Base-by-base conservation (phyloP, 2,797 vertebrate species). In the Macroramphosus scolopax region DNA sequence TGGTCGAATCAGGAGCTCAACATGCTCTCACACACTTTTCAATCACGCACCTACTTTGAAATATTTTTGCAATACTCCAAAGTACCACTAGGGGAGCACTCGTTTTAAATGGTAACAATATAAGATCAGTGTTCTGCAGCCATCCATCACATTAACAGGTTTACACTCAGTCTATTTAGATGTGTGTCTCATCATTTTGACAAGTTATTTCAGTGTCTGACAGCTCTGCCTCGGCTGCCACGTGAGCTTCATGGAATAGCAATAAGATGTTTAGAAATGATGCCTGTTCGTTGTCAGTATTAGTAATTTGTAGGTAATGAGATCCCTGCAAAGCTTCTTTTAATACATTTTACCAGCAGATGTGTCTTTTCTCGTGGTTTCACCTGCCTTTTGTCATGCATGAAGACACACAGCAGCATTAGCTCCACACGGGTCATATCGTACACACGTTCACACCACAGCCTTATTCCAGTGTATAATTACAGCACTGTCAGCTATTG, bases 401-500 rank as follows among this genome's bases (percentile, higher is more conserved):
- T 48, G 17, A 52, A 37, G 26, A 58, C 34, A 29, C 43, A 43
- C 37, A 32, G 51, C 50, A 26, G 40, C 37, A 57, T 4, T 0
- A 60, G 32, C 45, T 39, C 34, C 14, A 48, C 8, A 15, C 1
- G 1, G 40, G 32, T 61, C 11, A 25, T 57, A 54, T 55, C 48
- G 49, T 11, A 37, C 46, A 61, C 51, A 22, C 43, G 59, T 49
- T 68, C 48, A 64, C 34, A 50, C n/a, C n/a, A 16, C 14, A 15
- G 51, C 56, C 69, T 72, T 63, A 39, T 73, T 67, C 44, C 57
- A 64, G 53, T 44, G 54, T 59, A 33, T 51, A 32, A 36, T 8
- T 12, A 46, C 47, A 24, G 34, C 43, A 51, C 48, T n/a, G n/a
- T n/a, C n/a, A n/a, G 63, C 12, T 18, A 22, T 6, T 22, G 6